These are phyloP conservation scores for Synanthedon myopaeformis DNA, from an alignment of 2,888 invertebrate species.

Conservation along the genomic window DNA sequence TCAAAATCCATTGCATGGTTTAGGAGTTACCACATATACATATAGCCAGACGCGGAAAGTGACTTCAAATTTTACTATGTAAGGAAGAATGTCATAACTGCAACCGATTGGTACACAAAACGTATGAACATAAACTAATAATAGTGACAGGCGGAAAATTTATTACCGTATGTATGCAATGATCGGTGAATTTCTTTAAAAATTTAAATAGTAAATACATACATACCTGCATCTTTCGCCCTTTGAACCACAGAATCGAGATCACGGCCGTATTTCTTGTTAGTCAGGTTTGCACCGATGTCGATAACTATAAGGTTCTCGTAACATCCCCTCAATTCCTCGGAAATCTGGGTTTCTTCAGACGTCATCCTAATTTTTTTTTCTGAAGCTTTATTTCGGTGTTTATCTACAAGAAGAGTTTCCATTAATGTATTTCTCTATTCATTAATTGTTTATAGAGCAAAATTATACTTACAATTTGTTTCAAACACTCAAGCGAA, in stretches of 20 bases:
- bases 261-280: constrained; percentile 93
- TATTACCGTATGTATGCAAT: not conserved
- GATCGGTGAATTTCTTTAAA: not conserved
- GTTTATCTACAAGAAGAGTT: constrained; percentile 46
- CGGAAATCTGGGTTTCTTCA: constrained; percentile 62
- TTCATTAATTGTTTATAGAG: constrained; percentile 3
- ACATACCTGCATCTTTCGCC: constrained; percentile 89
- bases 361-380: constrained; percentile 60
- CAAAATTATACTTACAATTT: constrained; percentile 47
- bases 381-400: constrained; percentile 60
- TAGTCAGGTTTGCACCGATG: constrained; percentile 92
- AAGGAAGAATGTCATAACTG: not conserved
- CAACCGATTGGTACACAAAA: not conserved
- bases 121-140: not conserved
- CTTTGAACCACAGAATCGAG: constrained; percentile 91
- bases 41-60: no score
- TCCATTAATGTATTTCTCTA: constrained; percentile 8
- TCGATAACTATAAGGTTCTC: constrained; percentile 94
- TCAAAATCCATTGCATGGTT: no score
- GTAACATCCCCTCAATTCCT: constrained; percentile 81
- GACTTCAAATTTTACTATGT: not conserved
- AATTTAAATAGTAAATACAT: constrained; percentile 5
- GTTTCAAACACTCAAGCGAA: constrained; percentile 67
- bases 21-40: no score
- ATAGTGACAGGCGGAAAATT: not conserved